Evolutionary conservation across 2,113 vertebrate genomes (phyloP).

Genomic region (Cinclus mexicanus): DNA sequence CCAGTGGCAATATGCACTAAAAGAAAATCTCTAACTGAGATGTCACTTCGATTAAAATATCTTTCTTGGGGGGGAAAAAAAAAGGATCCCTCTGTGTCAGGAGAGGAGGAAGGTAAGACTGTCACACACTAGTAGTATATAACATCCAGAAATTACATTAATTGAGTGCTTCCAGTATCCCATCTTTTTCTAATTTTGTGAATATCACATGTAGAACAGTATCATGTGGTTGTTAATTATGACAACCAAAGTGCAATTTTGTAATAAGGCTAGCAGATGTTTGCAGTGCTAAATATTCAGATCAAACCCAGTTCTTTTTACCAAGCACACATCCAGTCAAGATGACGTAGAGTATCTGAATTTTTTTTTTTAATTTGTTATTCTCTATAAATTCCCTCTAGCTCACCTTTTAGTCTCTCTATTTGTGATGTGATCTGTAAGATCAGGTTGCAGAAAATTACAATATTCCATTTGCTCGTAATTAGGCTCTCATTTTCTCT

Average conservation of each 20-base stretch:
- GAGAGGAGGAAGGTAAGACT: not conserved
- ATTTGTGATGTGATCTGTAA: not conserved
- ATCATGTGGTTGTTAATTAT: slow-evolving; percentile 43
- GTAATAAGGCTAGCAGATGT: slow-evolving; percentile 47
- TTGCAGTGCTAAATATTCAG: slow-evolving; percentile 7
- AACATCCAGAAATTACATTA: not conserved
- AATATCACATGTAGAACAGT: slow-evolving; percentile 20
- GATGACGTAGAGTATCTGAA: not conserved
- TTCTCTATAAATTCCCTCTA: not conserved
- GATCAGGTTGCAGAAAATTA: not conserved
- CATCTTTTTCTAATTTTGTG: slow-evolving; percentile 34
- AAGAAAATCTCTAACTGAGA: not conserved
- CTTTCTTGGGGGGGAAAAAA: not conserved
- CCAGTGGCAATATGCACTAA: slow-evolving; percentile 32
- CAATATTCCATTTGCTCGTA: not conserved
- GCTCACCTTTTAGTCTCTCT: not conserved
- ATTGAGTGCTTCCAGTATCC: not conserved
- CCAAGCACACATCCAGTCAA: not conserved
- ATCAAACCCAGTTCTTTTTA: not conserved
- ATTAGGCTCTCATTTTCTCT: not conserved
- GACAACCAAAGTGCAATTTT: slow-evolving; percentile 33
- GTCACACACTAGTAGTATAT: not conserved
- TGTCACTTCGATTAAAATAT: slow-evolving; percentile 4
- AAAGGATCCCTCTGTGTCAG: not conserved
- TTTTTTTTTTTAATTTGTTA: not conserved